Base-by-base conservation (phyloP, 2,888 invertebrate species). In the Harpagoxenus sublaevis region DNA sequence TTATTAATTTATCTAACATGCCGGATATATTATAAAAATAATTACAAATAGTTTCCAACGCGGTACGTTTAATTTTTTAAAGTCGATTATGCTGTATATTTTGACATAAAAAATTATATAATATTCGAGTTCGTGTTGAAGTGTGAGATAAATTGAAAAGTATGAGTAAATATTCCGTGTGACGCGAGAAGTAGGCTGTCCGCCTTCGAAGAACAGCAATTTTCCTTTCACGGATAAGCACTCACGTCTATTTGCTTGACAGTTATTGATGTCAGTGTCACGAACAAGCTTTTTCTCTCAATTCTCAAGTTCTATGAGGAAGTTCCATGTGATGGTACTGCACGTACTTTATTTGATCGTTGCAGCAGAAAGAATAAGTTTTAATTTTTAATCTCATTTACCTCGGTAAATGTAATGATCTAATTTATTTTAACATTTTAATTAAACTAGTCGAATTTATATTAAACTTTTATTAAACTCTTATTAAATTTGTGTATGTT, bases 231-330 rank as follows among this genome's bases (percentile, higher is more conserved):
- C 83, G 84, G 79, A 83, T 81, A 74, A 71, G 63, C 65, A 53
- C 75, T 55, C 85, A 68, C 65, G 84, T 84, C 84, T 86, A 65
- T 74, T 66, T 63, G 51, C 51, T 18, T 18, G 85, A 86, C 88
- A 86, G 84, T 85, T 89, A 88, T 87, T 79, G 89, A 88, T 89
- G 86, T 86, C 82, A 83, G 74, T 83, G 84, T 83, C 85, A 62
- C 48, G 84, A 86, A 55, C 82, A 78, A 86, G 82, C 81, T 48
- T 78, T 48, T 84, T 77, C 71, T 55, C 78, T 42, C 74, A 74
- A 86, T 84, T 86, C 73, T 73, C 65, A 60, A 60, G 65, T 66
- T 79, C 31, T 45, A 66, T 42, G 42, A 23, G 39, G 55, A 51
- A 77, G 31, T 51, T 35, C 39, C 45, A 57, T 48, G 48, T 70